Conservation (phyloP, 2,113 vertebrate genomes). For the Erpornis zantholeuca region DNA sequence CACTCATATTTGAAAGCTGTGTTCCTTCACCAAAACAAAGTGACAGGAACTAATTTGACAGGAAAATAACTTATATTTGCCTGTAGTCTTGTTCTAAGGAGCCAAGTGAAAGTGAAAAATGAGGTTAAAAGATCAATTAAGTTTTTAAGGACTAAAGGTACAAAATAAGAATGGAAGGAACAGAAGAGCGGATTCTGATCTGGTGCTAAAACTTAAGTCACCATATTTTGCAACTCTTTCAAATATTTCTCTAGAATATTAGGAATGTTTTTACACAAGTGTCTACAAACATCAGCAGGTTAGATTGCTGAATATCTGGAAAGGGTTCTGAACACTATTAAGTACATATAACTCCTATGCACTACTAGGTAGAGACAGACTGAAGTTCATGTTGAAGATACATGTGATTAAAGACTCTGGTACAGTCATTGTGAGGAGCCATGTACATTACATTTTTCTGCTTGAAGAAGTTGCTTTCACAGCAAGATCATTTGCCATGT, state of each 20-base stretch:
- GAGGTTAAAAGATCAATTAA: background rate
- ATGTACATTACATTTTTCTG: background rate
- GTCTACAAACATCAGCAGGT: background rate
- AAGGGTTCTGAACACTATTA: background rate
- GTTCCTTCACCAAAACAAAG: background rate
- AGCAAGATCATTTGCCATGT: background rate
- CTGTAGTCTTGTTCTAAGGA: background rate
- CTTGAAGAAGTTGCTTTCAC: background rate
- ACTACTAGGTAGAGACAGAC: background rate
- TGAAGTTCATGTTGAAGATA: background rate
- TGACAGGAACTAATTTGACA: background rate
- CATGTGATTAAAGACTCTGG: background rate
- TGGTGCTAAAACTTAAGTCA: background rate
- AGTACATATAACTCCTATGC: background rate
- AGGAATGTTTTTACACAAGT: background rate
- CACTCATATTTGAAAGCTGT: background rate
- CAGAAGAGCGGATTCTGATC: background rate
- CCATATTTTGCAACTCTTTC: background rate
- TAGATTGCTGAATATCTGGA: background rate
- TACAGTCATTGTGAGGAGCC: background rate
- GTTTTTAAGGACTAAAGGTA: background rate
- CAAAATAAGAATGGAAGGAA: background rate
- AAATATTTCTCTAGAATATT: background rate
- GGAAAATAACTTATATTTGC: background rate
- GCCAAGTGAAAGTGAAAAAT: background rate